A percentile compares a stretch with the other conserved stretches of the same genome.
These are phyloP conservation scores for Kuschelorhynchus macadamiae DNA, from an alignment of 2,888 invertebrate species.

Conservation along the genomic window DNA sequence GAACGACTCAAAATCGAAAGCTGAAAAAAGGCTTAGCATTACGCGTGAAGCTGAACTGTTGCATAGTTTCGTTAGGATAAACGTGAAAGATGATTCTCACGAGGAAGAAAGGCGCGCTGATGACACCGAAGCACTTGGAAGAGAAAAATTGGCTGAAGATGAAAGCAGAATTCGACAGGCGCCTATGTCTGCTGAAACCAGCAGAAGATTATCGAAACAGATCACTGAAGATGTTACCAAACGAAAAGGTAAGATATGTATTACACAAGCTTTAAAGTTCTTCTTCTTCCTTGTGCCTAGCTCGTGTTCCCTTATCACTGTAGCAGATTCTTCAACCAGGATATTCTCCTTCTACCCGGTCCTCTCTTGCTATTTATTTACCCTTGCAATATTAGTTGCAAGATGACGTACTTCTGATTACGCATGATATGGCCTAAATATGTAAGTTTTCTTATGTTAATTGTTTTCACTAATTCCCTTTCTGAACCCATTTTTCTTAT, in stretches of 20 bases:
- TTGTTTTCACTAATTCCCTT: no score
- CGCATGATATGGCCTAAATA: no score
- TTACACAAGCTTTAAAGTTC: neutral
- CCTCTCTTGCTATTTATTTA: no score
- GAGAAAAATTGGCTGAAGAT: slow-evolving; percentile 63
- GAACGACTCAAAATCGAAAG: slow-evolving; percentile 51
- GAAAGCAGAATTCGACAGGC: slow-evolving; percentile 41
- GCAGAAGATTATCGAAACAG: slow-evolving; percentile 52
- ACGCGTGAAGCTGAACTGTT: slow-evolving; percentile 81
- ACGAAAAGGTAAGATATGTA: slow-evolving; percentile 57
- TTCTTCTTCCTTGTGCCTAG: neutral
- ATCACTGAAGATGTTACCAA: slow-evolving; percentile 55
- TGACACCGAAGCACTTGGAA: slow-evolving; percentile 59
- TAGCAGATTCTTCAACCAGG: no score
- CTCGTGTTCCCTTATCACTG: no score
- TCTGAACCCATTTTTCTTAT: no score
- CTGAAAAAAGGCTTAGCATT: slow-evolving; percentile 59
- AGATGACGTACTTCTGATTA: no score
- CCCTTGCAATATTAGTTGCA: no score
- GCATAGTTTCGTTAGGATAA: slow-evolving; percentile 84
- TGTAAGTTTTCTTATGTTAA: no score
- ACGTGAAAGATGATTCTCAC: slow-evolving; percentile 71
- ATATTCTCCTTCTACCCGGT: no score
- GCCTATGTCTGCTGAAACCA: slow-evolving; percentile 54
- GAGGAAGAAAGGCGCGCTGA: slow-evolving; percentile 47